Base-by-base conservation (phyloP, 2,113 vertebrate species). In the Misgurnus anguillicaudatus region DNA sequence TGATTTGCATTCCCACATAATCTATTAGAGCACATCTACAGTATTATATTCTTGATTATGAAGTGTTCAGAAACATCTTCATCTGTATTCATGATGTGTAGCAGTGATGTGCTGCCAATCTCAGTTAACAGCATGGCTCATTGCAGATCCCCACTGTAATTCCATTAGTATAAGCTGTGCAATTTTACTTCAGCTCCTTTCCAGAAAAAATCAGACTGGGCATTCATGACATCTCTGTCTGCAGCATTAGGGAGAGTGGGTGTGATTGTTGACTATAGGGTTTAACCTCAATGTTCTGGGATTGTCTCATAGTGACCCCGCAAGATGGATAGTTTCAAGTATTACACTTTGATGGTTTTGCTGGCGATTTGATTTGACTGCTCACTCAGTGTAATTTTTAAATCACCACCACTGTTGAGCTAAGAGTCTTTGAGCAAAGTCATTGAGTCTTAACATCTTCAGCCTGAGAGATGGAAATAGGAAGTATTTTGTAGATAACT, bases 191-290 rank as follows among this genome's bases (percentile, higher is more conserved):
- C 38, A 10, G 68, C 36, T 67, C 57, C 24, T 78, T 63, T 55
- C 21, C 41, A 63, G 47, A 36, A 38, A 51, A 75, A 60, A 68
- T 68, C 4, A 5, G 31, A 72, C 65, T 78, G 67, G 21, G 24
- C 66, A 75, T 78, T 81, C 57, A 78, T 80, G 68, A 31, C 17
- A n/a, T 10, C n/a, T 68, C 53, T 55, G 57, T 71, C 41, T 47
- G 55, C 69, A 11, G 68, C 13, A 48, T 31, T n/a, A 19, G 53
- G 62, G 17, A 57, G 69, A 16, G 38, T n/a, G 4, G 19, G 60
- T 4, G 6, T 11, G 17, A 65, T 21, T 76, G 57, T 3, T 8
- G 2, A 16, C 21, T 31, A 9, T 47, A 31, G 38, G 9, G 24
- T 74, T 62, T 47, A 17, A 61, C 62, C 62, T 62, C 24, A 31